These are phyloP conservation scores for Lithodes maja DNA, from an alignment of 2,888 invertebrate species.

Conservation along the genomic window DNA sequence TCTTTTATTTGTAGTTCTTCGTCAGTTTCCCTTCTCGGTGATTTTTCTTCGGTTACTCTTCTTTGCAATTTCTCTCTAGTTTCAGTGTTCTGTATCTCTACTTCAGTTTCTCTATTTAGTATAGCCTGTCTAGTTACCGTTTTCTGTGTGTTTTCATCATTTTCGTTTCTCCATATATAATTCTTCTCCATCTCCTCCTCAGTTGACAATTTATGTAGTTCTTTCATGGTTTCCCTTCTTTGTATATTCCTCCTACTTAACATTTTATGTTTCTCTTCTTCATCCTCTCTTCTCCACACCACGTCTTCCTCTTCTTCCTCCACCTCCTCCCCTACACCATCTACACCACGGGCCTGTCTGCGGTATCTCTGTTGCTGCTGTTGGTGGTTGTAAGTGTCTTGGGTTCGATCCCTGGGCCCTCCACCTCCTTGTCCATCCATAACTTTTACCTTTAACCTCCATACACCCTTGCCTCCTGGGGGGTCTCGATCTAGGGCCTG, in stretches of 20 bases:
- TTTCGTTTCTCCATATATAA: no score
- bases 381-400: neutral
- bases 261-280: neutral
- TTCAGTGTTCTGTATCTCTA: neutral
- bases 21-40: neutral
- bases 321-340: neutral
- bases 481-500: conserved; percentile 50
- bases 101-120: neutral
- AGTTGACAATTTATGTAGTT: no score
- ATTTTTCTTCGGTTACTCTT: neutral
- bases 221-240: no score
- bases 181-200: no score
- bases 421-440: conserved; percentile 12
- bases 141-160: no score
- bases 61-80: neutral
- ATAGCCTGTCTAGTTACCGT: no score
- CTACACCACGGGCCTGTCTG: neutral
- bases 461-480: conserved; percentile 17
- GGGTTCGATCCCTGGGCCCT: neutral
- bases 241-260: no score
- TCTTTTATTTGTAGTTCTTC: neutral
- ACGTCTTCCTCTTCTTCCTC: neutral
- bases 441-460: conserved; percentile 34
- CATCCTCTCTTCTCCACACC: neutral
- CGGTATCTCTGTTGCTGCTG: neutral